Evolutionary conservation across 2,888 invertebrate species (phyloP).

Genomic region (Andrena praecox): DNA sequence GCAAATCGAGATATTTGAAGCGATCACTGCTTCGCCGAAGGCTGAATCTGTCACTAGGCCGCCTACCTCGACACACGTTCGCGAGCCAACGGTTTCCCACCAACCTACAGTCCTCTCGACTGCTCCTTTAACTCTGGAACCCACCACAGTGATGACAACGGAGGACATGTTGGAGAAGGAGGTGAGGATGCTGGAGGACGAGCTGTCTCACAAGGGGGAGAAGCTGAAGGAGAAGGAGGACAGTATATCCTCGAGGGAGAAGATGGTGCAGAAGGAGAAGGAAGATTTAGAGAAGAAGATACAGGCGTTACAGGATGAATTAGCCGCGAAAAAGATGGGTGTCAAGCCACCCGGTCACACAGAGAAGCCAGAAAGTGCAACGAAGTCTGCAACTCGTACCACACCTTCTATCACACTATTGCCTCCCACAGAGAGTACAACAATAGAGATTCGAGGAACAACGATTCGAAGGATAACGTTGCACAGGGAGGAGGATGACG

Average conservation of each 20-base stretch:
- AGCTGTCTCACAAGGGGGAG: conserved; percentile 38
- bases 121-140: not conserved
- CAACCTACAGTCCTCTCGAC: too few species aligned
- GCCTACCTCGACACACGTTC: not conserved
- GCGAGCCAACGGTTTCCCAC: not conserved
- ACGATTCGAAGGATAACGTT: not conserved
- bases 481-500: not conserved
- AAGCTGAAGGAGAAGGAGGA: conserved; percentile 40
- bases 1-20: not conserved
- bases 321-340: conserved; percentile 15
- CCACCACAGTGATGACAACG: conserved; percentile 15
- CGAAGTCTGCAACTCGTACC: not conserved
- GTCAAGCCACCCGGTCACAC: not conserved
- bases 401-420: conserved; percentile 31
- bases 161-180: conserved; percentile 54
- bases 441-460: conserved; percentile 32
- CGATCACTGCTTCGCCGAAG: not conserved
- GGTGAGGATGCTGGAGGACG: conserved; percentile 50
- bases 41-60: not conserved
- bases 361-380: not conserved
- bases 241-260: conserved; percentile 23
- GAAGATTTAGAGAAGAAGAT: conserved; percentile 45
- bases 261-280: conserved; percentile 52
- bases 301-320: conserved; percentile 21
- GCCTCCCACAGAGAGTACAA: conserved; percentile 45